Evolutionary conservation across 1,140 invertebrate species (phyloP), one percentile per base, ranked within the genome.

Genomic region (Myzus persicae): DNA sequence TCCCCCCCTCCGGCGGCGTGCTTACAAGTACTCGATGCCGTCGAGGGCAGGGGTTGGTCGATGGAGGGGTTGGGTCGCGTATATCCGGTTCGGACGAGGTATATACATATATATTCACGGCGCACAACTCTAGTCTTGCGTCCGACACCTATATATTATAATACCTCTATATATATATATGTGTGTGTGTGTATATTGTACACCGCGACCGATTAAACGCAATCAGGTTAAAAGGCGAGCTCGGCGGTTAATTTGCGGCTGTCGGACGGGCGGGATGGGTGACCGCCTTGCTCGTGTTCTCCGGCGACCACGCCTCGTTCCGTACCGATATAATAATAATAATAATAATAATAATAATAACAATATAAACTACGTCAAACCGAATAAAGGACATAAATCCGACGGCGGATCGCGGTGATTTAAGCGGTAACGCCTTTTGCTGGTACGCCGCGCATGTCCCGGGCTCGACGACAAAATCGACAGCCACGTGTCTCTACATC

Each of bases 341-440:
- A 44, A 44, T 44, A 44, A 44, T 44, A 44, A 44, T 44, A 42
- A 42, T 42, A 42, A 42, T 42, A 42, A 42, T 42, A n/a, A n/a
- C n/a, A 59, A 31, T 59, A 67, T 82, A 92, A 46, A 92, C 40
- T 42, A n/a, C 67, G 36, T 92, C 36, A 92, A 92, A 44, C 67
- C n/a, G 82, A 92, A 51, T 40, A 92, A 48, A 44, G 67, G 91
- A 92, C 76, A 82, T 92, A 92, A 92, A 92, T 92, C 91, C 22
- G 14, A 51, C 18, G 42, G 44, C 22, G 46, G 24, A 36, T 54
- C 51, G 51, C 18, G 14, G 31, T 92, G 76, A 93, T 54, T 54
- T 51, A 84, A 76, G 11, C 81, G 91, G 91, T 92, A 84, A 92
- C 91, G 91, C 91, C 91, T 93, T 93, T 93, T 85, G 46, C 38